Evolutionary conservation across 2,797 vertebrate genomes (phyloP), one percentile per base, ranked within the genome.

Genomic region (Hemitrygon akajei): DNA sequence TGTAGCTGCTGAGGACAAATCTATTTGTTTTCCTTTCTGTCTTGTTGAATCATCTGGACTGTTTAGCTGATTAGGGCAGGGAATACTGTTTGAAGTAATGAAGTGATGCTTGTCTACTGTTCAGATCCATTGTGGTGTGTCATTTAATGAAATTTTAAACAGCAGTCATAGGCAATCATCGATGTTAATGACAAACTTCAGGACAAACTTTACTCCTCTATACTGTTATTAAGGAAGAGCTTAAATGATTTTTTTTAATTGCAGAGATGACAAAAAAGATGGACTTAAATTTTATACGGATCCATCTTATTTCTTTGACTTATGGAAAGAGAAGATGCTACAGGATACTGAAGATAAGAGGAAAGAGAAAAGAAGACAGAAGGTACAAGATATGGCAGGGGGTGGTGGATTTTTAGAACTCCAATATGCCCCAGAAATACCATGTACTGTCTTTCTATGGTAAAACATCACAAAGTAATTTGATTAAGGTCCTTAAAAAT

Each of bases 241-340:
- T 73, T 22, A 76, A 93, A 80, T 82, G 0, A 66, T 93, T 94
- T 2, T 94, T 95, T 92, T 94, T 73, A 94, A 93, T 95, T 95
- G 81, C 94, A 99, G 99, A 96, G 99, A 99, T 95, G 99, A 99
- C 96, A 97, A 97, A 95, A 99, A 98, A 95, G 98, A 99, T 60
- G 98, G 98, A 11, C 97, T 99, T 93, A 99, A 99, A 95, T 99
- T 99, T 95, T 99, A 99, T 96, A 99, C 98, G 0, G 98, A 99
- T 95, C 98, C 99, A 60, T 99, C 99, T 40, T 99, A 99, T 96
- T 99, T 99, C 96, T 99, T 99, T 95, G 97, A 99, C 95, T 97
- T 99, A 94, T 99, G 99, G 99, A 99, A 99, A 96, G 98, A 99
- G 95, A 99, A 98, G 96, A 99, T 99, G 99, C 96, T 99, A 66